Evolutionary conservation across 2,888 invertebrate species (phyloP).

Genomic region (Morpho achilles): DNA sequence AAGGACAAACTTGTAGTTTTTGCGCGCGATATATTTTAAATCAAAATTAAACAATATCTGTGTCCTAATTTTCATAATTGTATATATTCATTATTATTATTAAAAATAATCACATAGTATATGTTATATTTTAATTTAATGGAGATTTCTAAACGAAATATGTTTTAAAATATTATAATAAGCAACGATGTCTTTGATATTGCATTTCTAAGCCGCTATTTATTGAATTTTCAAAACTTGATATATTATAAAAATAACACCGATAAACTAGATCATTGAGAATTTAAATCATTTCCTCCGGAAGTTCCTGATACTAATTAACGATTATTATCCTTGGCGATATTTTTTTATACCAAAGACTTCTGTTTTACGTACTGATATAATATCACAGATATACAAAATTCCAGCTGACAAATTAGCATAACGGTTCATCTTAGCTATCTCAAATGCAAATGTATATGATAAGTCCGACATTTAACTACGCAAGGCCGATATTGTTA

Average conservation of each 20-base stretch:
- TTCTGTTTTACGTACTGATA: constrained; percentile 17
- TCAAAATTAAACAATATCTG: too few relatives aligned
- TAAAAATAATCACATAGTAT: too few relatives aligned
- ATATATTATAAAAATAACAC: neutral
- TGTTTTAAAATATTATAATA: too few relatives aligned
- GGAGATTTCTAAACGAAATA: too few relatives aligned
- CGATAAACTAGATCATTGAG: neutral
- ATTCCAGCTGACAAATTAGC: constrained; percentile 30
- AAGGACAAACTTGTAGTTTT: too few relatives aligned
- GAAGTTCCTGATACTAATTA: constrained; percentile 12
- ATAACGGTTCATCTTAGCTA: constrained; percentile 29
- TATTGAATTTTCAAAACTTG: too few relatives aligned
- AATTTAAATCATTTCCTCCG: constrained; percentile 5
- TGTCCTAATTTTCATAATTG: too few relatives aligned
- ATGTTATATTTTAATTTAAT: too few relatives aligned
- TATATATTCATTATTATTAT: too few relatives aligned
- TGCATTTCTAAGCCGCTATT: too few relatives aligned
- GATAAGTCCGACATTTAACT: constrained; percentile 27
- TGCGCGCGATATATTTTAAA: too few relatives aligned
- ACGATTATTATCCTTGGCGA: constrained; percentile 14
- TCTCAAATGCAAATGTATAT: constrained; percentile 31
- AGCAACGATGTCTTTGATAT: too few relatives aligned
- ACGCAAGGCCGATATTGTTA: constrained; percentile 49
- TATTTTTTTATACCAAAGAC: constrained; percentile 11
- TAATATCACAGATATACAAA: constrained; percentile 11